Percentiles rank a stretch among this genome's conserved stretches.
These are phyloP conservation scores for Phenganax marumi DNA, from an alignment of 92 coral and sea anemone genomes.

Conservation along the genomic window DNA sequence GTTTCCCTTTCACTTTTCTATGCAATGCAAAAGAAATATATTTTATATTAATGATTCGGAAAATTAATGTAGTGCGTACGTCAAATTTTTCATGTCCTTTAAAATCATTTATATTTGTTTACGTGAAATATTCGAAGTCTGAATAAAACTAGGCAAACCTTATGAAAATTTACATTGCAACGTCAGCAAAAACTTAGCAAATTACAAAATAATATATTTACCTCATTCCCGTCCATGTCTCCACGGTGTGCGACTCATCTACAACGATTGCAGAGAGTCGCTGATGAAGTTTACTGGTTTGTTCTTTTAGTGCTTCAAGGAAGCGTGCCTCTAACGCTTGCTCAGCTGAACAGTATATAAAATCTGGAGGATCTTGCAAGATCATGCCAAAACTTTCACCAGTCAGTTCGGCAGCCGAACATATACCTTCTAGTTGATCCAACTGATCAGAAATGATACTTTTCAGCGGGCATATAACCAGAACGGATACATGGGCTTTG, in stretches of 20 bases:
- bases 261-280: not conserved
- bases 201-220: not conserved
- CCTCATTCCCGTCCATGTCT: conserved; percentile 3
- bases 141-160: not conserved
- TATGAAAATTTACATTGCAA: not conserved
- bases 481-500: not conserved
- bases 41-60: not conserved
- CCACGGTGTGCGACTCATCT: not conserved
- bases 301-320: not conserved
- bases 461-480: not conserved
- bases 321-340: conserved; percentile 2
- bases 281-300: conserved; percentile 5
- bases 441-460: conserved; percentile 7
- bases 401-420: not conserved
- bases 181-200: not conserved
- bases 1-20: not conserved
- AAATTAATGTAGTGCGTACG: not conserved
- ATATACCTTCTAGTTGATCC: not conserved
- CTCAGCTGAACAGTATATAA: conserved; percentile 4
- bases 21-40: not conserved
- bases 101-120: not conserved
- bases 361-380: not conserved
- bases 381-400: not conserved
- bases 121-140: not conserved
- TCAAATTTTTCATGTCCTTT: not conserved